A percentile compares a stretch with the other conserved stretches of the same genome.
phyloP scores from a whole-genome alignment of 2,888 invertebrate species.

The Seira sanloemensis region DNA sequence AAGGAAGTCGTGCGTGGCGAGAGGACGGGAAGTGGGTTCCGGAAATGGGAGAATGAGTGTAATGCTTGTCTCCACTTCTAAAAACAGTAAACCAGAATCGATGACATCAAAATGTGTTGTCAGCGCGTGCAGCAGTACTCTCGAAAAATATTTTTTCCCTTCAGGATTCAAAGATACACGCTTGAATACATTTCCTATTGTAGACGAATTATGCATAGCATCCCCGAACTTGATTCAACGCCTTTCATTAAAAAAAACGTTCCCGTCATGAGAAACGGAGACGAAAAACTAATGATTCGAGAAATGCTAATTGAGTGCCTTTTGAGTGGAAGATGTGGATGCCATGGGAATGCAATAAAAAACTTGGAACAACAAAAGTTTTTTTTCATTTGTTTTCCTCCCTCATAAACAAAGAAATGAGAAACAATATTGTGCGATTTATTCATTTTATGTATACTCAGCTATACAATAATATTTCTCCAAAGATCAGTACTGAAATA shows the following conservation, averaged over 20 bases:
- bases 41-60: not conserved
- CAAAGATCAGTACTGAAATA: conserved; percentile 42
- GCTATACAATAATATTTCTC: conserved; percentile 10
- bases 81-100: not conserved
- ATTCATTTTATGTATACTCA: conserved; percentile 48
- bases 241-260: not conserved
- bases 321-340: not conserved
- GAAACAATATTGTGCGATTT: conserved; percentile 39
- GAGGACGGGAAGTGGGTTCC: not conserved
- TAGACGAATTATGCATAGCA: too few species aligned
- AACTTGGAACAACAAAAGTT: not conserved
- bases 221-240: not conserved
- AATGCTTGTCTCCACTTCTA: not conserved
- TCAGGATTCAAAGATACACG: not conserved
- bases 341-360: not conserved
- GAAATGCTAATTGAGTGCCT: not conserved
- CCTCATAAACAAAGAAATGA: not conserved
- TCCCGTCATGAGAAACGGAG: not conserved
- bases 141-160: not conserved
- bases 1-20: not conserved
- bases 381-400: not conserved
- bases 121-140: not conserved
- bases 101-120: not conserved
- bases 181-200: too few species aligned
- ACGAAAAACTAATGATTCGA: not conserved